Percentiles rank a stretch among this genome's conserved stretches.
Conservation (phyloP, 2,888 invertebrate genomes). For the Coenonympha glycerion region DNA sequence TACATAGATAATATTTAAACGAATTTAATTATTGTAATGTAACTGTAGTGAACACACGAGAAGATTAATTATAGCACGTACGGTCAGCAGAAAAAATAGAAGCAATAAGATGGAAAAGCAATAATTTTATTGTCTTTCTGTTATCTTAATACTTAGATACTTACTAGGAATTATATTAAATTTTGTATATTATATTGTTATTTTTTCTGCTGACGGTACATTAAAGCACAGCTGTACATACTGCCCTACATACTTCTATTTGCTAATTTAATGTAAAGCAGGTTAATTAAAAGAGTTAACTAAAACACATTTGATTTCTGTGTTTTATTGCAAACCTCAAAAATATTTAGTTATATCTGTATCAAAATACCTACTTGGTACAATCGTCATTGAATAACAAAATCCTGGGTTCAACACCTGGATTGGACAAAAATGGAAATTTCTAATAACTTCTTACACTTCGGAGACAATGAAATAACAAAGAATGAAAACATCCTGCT, state of each 20-base stretch:
- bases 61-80: conserved; percentile 14
- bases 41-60: conserved; percentile 49
- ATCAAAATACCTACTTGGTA: too few relatives aligned
- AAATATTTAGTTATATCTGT: too few relatives aligned
- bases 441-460: too few relatives aligned
- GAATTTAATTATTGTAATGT: conserved; percentile 64
- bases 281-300: conserved; percentile 14
- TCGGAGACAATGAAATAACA: too few relatives aligned
- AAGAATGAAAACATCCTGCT: too few relatives aligned
- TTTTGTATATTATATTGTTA: background rate
- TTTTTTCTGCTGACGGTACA: conserved; percentile 17
- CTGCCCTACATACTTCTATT: conserved; percentile 6
- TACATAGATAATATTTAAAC: conserved; percentile 74
- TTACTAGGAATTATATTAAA: too few relatives aligned
- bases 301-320: background rate
- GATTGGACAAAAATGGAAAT: too few relatives aligned
- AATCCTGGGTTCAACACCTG: too few relatives aligned
- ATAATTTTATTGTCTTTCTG: background rate
- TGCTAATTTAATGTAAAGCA: conserved; percentile 13
- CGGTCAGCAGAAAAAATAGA: conserved; percentile 8
- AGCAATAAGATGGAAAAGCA: background rate
- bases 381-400: too few relatives aligned
- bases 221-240: conserved; percentile 20
- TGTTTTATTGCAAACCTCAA: background rate
- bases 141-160: background rate